Conservation (phyloP, 1,140 invertebrate species). For the Oryctes rhinoceros region DNA sequence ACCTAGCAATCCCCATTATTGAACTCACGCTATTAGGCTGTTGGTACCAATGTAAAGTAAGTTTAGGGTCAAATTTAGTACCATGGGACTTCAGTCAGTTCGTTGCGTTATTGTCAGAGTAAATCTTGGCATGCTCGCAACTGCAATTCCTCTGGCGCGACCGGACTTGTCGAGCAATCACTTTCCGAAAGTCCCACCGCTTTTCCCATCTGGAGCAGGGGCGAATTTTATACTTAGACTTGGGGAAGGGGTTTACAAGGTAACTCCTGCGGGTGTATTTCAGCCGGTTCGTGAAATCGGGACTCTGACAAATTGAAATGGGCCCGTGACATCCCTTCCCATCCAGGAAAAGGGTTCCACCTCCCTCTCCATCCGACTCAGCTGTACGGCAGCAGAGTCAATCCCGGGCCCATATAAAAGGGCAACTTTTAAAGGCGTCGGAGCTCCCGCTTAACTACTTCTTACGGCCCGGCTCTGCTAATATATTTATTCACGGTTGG, state of each 20-base stretch:
- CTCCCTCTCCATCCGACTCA: neutral
- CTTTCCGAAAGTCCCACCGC: neutral
- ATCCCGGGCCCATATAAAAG: slow-evolving; percentile 23
- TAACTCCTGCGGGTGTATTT: slow-evolving; percentile 53
- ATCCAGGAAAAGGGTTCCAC: slow-evolving; percentile 40
- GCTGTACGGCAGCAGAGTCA: neutral
- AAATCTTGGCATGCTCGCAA: slow-evolving; percentile 44
- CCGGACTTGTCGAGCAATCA: slow-evolving; percentile 38
- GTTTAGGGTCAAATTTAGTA: slow-evolving; percentile 37
- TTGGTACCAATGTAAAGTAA: slow-evolving; percentile 25
- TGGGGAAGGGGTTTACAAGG: slow-evolving; percentile 45
- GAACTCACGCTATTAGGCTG: neutral
- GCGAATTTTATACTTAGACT: slow-evolving; percentile 47
- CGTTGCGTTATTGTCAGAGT: slow-evolving; percentile 38
- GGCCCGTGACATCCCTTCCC: slow-evolving; percentile 45
- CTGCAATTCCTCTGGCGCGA: slow-evolving; percentile 44
- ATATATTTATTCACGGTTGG: slow-evolving; percentile 31
- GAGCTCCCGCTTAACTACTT: slow-evolving; percentile 1
- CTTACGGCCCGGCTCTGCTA: slow-evolving; percentile 11
- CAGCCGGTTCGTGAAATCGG: slow-evolving; percentile 48
- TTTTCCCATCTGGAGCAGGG: slow-evolving; percentile 41
- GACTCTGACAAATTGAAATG: slow-evolving; percentile 51
- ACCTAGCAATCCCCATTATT: neutral
- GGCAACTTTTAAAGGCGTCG: neutral
- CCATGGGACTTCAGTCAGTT: slow-evolving; percentile 29